Evolutionary conservation across 2,113 vertebrate genomes (phyloP).

Genomic region (Rhinichthys klamathensis): DNA sequence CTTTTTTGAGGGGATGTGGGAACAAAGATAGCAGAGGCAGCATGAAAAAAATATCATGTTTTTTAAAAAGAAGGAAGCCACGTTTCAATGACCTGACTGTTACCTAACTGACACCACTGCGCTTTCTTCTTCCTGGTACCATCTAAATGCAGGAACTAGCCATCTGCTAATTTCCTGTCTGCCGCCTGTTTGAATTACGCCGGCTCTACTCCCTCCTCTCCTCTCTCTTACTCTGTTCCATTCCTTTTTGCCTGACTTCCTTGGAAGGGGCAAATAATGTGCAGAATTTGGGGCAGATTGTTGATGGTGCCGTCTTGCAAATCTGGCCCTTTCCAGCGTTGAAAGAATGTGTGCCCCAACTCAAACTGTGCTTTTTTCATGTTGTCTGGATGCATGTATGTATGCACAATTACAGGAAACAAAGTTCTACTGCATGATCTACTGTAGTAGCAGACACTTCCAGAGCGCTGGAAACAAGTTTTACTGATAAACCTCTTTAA

Average conservation of each 20-base stretch:
- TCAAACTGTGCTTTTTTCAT: conserved; percentile 5
- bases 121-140: conserved; percentile 88
- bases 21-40: conserved; percentile 69
- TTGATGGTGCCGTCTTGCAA: conserved; percentile 79
- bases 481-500: neutral
- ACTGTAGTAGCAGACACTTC: neutral
- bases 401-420: neutral
- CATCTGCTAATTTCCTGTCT: conserved; percentile 99
- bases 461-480: neutral
- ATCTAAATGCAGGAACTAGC: conserved; percentile 94
- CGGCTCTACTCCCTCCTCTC: conserved; percentile 71
- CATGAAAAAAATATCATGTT: conserved; percentile 63
- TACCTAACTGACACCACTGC: conserved; percentile 86
- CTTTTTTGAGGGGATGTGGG: conserved; percentile 72
- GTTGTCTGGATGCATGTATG: neutral
- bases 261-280: conserved; percentile 82
- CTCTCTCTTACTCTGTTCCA: conserved; percentile 67
- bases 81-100: conserved; percentile 98
- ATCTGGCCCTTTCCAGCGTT: conserved; percentile 49
- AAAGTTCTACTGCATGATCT: neutral
- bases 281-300: conserved; percentile 76
- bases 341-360: conserved; percentile 48
- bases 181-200: conserved; percentile 99
- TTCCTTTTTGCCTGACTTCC: conserved; percentile 77
- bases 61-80: conserved; percentile 67